Conservation (phyloP, 2,113 vertebrate species). For the Scytalopus superciliaris region DNA sequence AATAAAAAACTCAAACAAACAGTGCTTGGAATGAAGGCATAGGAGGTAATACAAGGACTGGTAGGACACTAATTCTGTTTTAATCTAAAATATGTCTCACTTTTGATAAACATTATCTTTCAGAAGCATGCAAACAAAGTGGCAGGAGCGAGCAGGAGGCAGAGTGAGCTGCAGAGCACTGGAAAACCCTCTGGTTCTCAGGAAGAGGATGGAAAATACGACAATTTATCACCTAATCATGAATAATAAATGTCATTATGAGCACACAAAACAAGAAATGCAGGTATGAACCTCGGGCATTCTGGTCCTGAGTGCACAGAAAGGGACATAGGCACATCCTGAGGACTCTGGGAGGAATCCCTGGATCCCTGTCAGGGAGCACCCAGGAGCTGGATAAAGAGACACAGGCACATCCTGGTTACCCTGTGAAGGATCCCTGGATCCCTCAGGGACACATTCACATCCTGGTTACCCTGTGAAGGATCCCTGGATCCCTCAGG, state of each 20-base stretch:
- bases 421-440: not conserved
- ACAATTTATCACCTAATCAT: fast-evolving
- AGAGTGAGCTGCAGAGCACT: fast-evolving
- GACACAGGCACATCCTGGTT: not conserved
- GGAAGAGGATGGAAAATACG: fast-evolving
- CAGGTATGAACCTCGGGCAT: fast-evolving
- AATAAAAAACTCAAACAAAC: not conserved
- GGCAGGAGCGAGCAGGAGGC: not conserved
- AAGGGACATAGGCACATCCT: fast-evolving
- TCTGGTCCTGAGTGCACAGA: fast-evolving
- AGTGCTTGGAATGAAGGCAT: not conserved
- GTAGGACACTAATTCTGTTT: fast-evolving
- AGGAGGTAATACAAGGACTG: not conserved
- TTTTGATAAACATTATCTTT: not conserved
- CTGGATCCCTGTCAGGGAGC: not conserved
- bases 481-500: not conserved
- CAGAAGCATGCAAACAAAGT: not conserved
- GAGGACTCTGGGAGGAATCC: too few species aligned
- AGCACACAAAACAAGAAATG: fast-evolving
- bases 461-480: too few species aligned
- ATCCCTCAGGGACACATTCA: not conserved
- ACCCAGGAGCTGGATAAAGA: not conserved
- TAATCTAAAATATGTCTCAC: fast-evolving
- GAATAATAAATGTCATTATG: fast-evolving
- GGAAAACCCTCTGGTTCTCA: fast-evolving